These are phyloP conservation scores for Lepetodrilus schrolli DNA, from an alignment of 2,888 invertebrate species.

Conservation along the genomic window DNA sequence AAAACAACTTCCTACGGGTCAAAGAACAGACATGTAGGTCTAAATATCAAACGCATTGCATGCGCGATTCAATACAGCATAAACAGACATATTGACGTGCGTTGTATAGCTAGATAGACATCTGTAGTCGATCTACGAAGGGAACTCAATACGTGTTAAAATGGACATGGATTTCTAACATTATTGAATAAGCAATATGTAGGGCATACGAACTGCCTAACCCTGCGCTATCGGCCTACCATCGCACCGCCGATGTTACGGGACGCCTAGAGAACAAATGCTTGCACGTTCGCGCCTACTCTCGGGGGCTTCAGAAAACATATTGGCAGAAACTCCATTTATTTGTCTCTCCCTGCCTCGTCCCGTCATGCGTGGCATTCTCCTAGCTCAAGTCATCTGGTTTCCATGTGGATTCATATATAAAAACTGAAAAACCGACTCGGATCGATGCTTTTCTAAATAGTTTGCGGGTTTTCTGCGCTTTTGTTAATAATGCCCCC, in stretches of 20 bases:
- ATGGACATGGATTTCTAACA: background rate
- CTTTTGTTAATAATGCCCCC: too few relatives aligned
- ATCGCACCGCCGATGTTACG: background rate
- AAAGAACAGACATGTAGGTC: too few relatives aligned
- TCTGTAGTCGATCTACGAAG: background rate
- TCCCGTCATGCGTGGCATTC: constrained; percentile 3
- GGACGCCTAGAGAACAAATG: background rate
- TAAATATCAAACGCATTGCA: too few relatives aligned
- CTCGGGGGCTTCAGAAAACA: constrained; percentile 2
- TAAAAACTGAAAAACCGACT: too few relatives aligned
- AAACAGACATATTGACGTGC: too few relatives aligned
- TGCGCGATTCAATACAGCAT: too few relatives aligned
- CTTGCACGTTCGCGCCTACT: background rate
- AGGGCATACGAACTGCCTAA: background rate
- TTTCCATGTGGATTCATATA: background rate
- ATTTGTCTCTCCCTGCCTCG: background rate
- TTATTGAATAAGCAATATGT: background rate
- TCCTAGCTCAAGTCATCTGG: background rate
- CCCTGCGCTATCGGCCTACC: background rate
- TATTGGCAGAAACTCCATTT: background rate
- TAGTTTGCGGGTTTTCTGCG: too few relatives aligned
- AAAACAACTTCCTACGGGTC: too few relatives aligned
- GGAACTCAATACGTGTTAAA: background rate
- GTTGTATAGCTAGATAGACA: too few relatives aligned
- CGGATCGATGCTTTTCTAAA: too few relatives aligned